A percentile compares a stretch with the other conserved stretches of the same genome.
Conservation (phyloP, 2,113 vertebrate species). For the Hyperoodon ampullatus region DNA sequence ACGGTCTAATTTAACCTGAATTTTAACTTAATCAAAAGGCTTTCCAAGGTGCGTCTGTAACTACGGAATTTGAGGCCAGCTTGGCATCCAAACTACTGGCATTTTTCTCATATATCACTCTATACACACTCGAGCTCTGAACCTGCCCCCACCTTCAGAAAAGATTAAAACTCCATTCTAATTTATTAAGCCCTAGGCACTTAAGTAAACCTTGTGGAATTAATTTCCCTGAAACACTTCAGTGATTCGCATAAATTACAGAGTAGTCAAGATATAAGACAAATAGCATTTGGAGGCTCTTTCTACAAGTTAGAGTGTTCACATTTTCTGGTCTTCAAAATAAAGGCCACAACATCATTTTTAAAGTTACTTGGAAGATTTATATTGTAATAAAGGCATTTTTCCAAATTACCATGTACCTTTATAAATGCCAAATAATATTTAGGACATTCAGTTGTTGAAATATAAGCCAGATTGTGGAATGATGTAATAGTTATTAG, state of each 20-base stretch:
- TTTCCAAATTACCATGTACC: conserved; percentile 68
- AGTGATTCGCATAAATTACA: conserved; percentile 51
- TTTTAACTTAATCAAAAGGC: neutral
- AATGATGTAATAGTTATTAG: conserved; percentile 50
- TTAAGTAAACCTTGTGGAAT: conserved; percentile 50
- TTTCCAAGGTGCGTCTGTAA: neutral
- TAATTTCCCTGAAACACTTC: conserved; percentile 50
- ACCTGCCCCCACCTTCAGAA: neutral
- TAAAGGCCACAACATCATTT: conserved; percentile 12
- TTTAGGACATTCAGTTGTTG: conserved; percentile 66
- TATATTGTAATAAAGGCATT: conserved; percentile 51
- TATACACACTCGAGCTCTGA: neutral
- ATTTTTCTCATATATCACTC: neutral
- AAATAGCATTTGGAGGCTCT: conserved; percentile 38
- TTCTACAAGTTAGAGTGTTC: conserved; percentile 13
- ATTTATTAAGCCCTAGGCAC: conserved; percentile 4
- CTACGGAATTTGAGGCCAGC: neutral
- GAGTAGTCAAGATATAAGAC: conserved; percentile 38
- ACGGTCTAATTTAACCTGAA: neutral
- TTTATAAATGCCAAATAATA: conserved; percentile 66
- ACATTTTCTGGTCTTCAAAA: conserved; percentile 40
- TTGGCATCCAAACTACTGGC: neutral
- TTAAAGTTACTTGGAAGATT: conserved; percentile 64
- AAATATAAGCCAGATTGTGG: conserved; percentile 56
- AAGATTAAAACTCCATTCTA: neutral